Conservation (phyloP, 2,888 invertebrate species). For the Syrista parreyssii region DNA sequence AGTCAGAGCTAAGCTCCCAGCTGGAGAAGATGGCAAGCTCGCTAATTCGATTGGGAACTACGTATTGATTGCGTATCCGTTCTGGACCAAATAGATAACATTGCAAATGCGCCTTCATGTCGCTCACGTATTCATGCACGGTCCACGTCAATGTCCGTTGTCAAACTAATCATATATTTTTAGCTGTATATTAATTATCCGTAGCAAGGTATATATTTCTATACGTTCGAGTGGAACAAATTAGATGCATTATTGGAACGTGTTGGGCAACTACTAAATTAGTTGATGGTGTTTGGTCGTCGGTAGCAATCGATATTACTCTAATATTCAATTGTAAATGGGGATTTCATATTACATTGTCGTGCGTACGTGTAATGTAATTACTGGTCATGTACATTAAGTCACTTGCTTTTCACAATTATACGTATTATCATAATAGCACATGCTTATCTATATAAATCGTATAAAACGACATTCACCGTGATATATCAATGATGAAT, state of each 20-base stretch:
- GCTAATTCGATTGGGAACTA: background rate
- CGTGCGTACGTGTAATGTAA: background rate
- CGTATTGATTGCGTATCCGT: background rate
- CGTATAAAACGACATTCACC: background rate
- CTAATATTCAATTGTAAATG: background rate
- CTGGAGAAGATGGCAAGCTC: conserved; percentile 80
- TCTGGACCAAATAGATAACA: background rate
- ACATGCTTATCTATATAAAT: background rate
- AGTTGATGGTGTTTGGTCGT: background rate
- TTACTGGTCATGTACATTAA: background rate
- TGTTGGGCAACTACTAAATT: background rate
- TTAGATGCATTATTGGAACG: background rate
- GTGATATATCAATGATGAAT: background rate
- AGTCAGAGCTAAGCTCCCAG: conserved; percentile 83
- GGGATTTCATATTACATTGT: background rate
- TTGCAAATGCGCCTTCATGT: background rate
- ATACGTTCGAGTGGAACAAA: background rate
- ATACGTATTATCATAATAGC: background rate
- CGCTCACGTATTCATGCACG: background rate
- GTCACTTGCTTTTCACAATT: background rate
- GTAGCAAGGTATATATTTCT: background rate
- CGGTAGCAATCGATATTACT: background rate
- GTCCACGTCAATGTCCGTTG: background rate
- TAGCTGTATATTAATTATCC: background rate
- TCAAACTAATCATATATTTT: background rate